Percentiles rank a stretch among this genome's conserved stretches.
These are phyloP conservation scores for Dendrocopos noguchii DNA, from an alignment of 2,113 vertebrate species.

Conservation along the genomic window DNA sequence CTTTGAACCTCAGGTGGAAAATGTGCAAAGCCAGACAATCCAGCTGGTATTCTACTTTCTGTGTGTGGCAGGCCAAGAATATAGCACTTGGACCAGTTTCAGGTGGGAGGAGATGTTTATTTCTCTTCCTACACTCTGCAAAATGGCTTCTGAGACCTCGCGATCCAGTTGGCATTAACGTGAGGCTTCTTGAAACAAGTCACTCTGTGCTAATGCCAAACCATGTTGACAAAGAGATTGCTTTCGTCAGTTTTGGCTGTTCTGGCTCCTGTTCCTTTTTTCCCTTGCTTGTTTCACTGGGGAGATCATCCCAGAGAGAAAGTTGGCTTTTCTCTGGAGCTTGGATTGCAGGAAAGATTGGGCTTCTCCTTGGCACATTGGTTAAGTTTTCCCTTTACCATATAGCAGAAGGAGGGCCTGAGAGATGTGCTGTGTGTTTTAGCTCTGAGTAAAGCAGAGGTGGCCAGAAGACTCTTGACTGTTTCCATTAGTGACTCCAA, in stretches of 20 bases:
- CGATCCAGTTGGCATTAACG: background rate
- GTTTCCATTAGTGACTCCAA: background rate
- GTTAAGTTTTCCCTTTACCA: background rate
- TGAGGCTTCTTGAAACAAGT: background rate
- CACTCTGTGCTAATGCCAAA: background rate
- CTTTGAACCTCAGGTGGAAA: constrained; percentile 27
- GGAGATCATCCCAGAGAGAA: background rate
- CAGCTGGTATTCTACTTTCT: constrained; percentile 19
- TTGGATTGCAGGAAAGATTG: background rate
- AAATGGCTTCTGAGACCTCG: background rate
- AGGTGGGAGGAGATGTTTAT: background rate
- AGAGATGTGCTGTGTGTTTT: background rate
- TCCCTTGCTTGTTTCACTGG: background rate
- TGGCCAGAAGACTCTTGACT: background rate
- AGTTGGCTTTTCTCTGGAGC: background rate
- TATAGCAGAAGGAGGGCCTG: background rate
- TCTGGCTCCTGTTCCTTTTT: background rate
- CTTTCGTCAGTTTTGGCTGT: background rate
- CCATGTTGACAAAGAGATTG: background rate
- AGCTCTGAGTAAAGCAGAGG: background rate
- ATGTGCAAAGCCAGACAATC: background rate
- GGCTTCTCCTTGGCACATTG: background rate
- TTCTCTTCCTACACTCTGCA: background rate
- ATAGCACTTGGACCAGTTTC: background rate
- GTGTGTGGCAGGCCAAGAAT: background rate